Base-by-base conservation (phyloP, 92 coral and sea anemone species). In the Anthopleura xanthogrammica region DNA sequence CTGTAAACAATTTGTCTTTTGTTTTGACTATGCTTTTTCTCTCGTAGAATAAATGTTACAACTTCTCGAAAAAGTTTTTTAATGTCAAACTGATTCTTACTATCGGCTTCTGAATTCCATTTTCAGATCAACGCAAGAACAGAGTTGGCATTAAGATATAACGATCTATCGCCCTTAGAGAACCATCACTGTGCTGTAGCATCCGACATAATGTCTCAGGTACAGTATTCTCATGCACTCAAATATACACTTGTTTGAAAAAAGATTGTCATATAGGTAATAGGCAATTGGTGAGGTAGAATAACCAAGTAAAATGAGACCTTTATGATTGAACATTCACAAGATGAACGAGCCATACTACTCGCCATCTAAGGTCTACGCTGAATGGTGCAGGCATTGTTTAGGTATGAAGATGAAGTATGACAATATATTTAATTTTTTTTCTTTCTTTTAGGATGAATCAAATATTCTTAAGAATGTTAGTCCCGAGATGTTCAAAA, bases 141-240 rank as follows among this genome's bases (percentile, higher is more conserved):
- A 57, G 97, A 93, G 84, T 91, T 93, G 40, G 97, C 97, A 24
- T 82, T 89, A 40, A 75, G 97, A 74, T 93, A 93, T 70, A 93
- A 93, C 54, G 97, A 93, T 82, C 87, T 91, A 46, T 93, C 97
- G 12, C 97, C 97, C 7, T 88, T 93, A 23, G 97, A 93, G 72
- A 93, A 93, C 71, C 97, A 93, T 16, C 97, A 93, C 79, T 93
- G 97, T 78, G 97, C 97, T 41, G 97, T 93, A 56, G 95, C 97
- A 16, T 93, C 91, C 82, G 95, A 92, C 70, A 92, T 92, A 72
- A 90, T 92, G 77, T 90, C 93, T 17, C 91, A 92, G 95, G 95
- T 92, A 88, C 77, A 68, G 41, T 16, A 12, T 8, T 14, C 14
- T 2, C 11, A 12, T 10, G 13, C 58, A 54, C 58, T 46, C 50